These are phyloP conservation scores for Alexandromys fortis DNA, from an alignment of 2,113 vertebrate genomes.

Conservation along the genomic window DNA sequence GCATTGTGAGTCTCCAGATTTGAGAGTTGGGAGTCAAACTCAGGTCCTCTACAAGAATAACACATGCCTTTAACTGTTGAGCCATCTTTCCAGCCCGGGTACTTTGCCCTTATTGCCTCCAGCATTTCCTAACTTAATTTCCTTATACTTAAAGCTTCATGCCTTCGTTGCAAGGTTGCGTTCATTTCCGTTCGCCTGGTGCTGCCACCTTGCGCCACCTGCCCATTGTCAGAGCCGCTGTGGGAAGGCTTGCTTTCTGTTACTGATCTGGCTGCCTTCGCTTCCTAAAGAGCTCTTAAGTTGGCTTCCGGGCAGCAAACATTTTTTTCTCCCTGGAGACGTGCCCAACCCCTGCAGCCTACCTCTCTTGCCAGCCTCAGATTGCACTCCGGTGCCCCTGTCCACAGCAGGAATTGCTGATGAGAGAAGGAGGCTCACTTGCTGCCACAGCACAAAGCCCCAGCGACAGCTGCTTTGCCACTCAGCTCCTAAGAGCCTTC, in stretches of 20 bases:
- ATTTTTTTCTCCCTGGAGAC: background rate
- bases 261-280: background rate
- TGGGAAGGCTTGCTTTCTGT: background rate
- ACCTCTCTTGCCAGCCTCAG: background rate
- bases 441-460: background rate
- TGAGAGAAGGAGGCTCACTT: background rate
- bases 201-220: background rate
- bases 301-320: background rate
- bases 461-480: background rate
- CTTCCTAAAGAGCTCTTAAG: conserved; percentile 6
- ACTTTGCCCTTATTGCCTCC: background rate
- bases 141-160: background rate
- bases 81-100: background rate
- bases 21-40: background rate
- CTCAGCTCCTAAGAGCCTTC: background rate
- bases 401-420: background rate
- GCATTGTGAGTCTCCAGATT: background rate
- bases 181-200: too few relatives aligned
- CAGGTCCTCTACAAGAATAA: background rate
- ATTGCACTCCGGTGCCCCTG: too few relatives aligned
- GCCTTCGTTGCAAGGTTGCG: background rate
- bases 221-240: background rate
- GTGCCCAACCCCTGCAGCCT: background rate
- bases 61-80: background rate
- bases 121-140: background rate